phyloP scores from a whole-genome alignment of 2,797 vertebrate genomes.

The Netta rufina region DNA sequence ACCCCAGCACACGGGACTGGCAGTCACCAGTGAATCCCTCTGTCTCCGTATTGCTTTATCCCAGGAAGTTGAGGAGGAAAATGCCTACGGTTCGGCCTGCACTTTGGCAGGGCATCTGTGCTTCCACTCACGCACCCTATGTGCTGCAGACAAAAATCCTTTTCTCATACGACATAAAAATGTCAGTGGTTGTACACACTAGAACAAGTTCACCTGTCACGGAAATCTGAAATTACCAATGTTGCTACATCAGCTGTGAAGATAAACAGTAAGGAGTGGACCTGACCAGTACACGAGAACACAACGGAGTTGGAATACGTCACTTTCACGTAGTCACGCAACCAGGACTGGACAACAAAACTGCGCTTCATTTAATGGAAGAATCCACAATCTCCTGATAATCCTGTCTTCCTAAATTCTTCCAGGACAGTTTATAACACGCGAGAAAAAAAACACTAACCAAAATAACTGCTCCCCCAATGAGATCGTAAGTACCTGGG shows the following conservation, averaged over 20 bases:
- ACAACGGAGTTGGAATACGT: conserved; percentile 54
- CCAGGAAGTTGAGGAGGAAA: not conserved
- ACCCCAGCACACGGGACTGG: not conserved
- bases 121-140: not conserved
- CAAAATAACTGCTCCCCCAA: conserved; percentile 89
- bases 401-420: conserved; percentile 85
- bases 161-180: conserved; percentile 9
- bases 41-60: not conserved
- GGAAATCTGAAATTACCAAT: not conserved
- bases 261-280: conserved; percentile 37
- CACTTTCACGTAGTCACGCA: conserved; percentile 68
- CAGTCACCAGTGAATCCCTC: not conserved
- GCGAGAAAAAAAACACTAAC: conserved; percentile 90
- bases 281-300: conserved; percentile 80
- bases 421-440: conserved; percentile 89
- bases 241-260: not conserved
- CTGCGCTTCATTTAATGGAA: conserved; percentile 87
- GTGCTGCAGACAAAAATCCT: conserved; percentile 13
- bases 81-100: not conserved
- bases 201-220: not conserved
- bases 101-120: not conserved
- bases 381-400: conserved; percentile 96
- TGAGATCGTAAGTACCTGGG: conserved; percentile 87
- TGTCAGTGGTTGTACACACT: not conserved
- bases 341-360: not conserved